Base-by-base conservation (phyloP, 2,888 invertebrate genomes). In the Meliscaeva auricollis region DNA sequence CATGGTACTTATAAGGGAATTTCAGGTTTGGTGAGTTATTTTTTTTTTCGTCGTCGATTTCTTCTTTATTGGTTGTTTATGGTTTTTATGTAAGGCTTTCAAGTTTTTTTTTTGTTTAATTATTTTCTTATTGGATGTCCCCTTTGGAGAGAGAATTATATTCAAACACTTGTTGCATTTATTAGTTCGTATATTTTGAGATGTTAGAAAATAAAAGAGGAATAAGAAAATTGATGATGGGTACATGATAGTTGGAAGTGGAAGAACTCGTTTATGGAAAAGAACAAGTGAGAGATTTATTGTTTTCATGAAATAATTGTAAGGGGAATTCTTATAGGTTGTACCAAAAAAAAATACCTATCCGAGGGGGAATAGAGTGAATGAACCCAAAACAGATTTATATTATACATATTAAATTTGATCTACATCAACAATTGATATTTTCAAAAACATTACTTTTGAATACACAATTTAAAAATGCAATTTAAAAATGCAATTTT, bases 221-320 rank as follows among this genome's bases (percentile, higher is more conserved):
- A 52, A 58, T 56, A 50, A 38, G 22, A 77, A 62, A 22, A 56
- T 56, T 81, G 30, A 72, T 50, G 58, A 58, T 58, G 58, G 35
- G 2, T 6, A 52, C 32, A 32, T 30, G 22, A 35, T 50, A 46
- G 60, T 62, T 74, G 41, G 41, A 38, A 74, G 73, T 64, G 74
- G 69, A 64, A 64, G 56, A 83, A 83, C 82, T 69, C 22, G 77
- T 77, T 77, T 58, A 38, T 60, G 7, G 32, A 22, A 20, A 32
- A 50, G 54, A 83, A 78, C 70, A 70, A 83, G 78, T 83, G 69
- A 83, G 20, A 50, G 74, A 78, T 83, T 78, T 74, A 68, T 77
- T 74, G 32, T 69, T 64, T 15, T 60, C 20, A 15, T 30, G 9
- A 20, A 15, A 15, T 60, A 17, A 22, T 56, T 44, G 9, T n/a